Conservation (phyloP, 2,113 vertebrate species). For the Leptobrachium leishanense region DNA sequence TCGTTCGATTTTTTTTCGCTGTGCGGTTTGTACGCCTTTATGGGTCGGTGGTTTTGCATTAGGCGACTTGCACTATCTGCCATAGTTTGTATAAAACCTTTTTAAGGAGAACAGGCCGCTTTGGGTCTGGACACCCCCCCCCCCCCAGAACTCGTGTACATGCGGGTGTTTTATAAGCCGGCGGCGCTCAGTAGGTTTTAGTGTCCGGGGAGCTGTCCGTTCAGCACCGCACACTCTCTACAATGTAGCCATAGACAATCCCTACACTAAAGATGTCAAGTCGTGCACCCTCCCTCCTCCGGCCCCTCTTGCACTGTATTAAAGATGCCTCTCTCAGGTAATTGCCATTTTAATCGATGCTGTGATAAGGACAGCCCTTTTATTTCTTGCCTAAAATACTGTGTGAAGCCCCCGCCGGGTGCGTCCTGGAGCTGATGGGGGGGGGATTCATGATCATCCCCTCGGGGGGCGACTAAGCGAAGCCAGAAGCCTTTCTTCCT, state of each 20-base stretch:
- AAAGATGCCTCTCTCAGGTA: constrained; percentile 68
- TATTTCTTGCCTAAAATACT: constrained; percentile 51
- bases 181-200: neutral
- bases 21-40: neutral
- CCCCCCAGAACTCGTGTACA: neutral
- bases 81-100: neutral
- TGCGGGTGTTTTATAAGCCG: neutral
- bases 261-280: constrained; percentile 36
- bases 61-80: neutral
- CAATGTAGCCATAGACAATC: constrained; percentile 29
- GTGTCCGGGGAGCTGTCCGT: neutral
- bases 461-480: constrained; percentile 57
- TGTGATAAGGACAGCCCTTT: constrained; percentile 48
- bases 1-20: neutral
- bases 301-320: constrained; percentile 62
- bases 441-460: constrained; percentile 51
- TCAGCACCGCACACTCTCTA: neutral
- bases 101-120: neutral
- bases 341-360: constrained; percentile 58
- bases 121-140: neutral
- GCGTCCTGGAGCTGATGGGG: constrained; percentile 48
- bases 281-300: constrained; percentile 17
- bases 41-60: neutral
- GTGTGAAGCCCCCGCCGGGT: constrained; percentile 51
- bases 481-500: constrained; percentile 70